Conservation (phyloP, 2,113 vertebrate genomes). For the Crotalus viridis region DNA sequence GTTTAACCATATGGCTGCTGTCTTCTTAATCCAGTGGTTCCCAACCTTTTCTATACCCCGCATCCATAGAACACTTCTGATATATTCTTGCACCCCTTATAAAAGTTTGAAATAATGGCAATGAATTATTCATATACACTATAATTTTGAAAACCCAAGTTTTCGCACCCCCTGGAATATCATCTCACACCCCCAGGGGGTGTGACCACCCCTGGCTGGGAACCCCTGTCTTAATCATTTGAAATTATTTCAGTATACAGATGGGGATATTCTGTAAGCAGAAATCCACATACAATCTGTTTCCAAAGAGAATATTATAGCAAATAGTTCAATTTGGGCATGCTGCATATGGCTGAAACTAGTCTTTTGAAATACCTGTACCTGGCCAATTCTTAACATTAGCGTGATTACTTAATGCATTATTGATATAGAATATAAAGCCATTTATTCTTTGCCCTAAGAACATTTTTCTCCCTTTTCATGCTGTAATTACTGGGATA, state of each 20-base stretch:
- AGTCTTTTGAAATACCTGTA: not conserved
- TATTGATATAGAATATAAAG: not conserved
- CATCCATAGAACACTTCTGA: too few relatives aligned
- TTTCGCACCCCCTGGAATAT: too few relatives aligned
- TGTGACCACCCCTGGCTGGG: too few relatives aligned
- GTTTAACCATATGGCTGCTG: not conserved
- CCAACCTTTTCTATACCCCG: too few relatives aligned
- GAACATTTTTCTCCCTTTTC: not conserved
- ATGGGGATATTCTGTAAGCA: not conserved
- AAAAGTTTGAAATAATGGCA: too few relatives aligned
- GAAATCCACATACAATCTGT: not conserved
- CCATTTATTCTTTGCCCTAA: not conserved
- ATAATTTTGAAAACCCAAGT: too few relatives aligned
- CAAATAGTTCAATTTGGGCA: not conserved
- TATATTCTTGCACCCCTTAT: too few relatives aligned
- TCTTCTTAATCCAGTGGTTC: not conserved
- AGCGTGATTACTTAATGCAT: not conserved
- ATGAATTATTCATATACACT: too few relatives aligned
- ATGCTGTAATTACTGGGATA: not conserved
- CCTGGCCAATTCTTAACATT: not conserved
- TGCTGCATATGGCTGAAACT: not conserved
- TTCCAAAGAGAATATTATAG: not conserved
- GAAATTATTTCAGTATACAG: not conserved
- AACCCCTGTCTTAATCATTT: not conserved
- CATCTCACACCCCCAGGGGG: too few relatives aligned